A percentile compares a stretch with the other conserved stretches of the same genome.
Evolutionary conservation across 1,140 invertebrate species (phyloP).

Genomic region (Polypedilum pembai): DNA sequence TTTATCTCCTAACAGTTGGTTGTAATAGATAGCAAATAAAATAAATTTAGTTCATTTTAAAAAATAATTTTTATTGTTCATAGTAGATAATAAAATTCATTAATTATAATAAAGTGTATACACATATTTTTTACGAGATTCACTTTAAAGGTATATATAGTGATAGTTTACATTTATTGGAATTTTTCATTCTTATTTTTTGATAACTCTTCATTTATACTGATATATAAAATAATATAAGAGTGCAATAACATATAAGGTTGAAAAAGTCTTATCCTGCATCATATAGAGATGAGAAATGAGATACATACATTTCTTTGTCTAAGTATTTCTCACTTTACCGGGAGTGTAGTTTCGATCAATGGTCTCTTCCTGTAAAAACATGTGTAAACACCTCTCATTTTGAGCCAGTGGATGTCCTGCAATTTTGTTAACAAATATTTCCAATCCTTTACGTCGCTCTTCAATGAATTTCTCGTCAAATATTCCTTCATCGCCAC

Average conservation of each 20-base stretch:
- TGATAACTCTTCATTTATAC: slow-evolving; percentile 18
- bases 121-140: too few species aligned
- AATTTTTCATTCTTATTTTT: neutral
- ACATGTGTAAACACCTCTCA: slow-evolving; percentile 99
- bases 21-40: too few species aligned
- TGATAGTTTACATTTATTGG: neutral
- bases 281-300: too few species aligned
- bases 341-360: slow-evolving; percentile 99
- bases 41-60: too few species aligned
- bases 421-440: slow-evolving; percentile 99
- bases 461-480: slow-evolving; percentile 99
- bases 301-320: neutral
- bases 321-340: slow-evolving; percentile 94
- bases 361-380: slow-evolving; percentile 93
- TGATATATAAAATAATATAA: slow-evolving; percentile 14
- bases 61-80: too few species aligned
- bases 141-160: too few species aligned
- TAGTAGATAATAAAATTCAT: too few species aligned
- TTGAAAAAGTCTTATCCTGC: neutral
- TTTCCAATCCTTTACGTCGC: slow-evolving; percentile 92
- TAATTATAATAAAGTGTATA: too few species aligned
- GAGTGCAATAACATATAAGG: neutral
- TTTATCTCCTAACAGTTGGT: too few species aligned
- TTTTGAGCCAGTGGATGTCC: slow-evolving; percentile 99
- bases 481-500: slow-evolving; percentile 97